phyloP scores from a whole-genome alignment of 2,888 invertebrate genomes.

The Microdon myrmicae region DNA sequence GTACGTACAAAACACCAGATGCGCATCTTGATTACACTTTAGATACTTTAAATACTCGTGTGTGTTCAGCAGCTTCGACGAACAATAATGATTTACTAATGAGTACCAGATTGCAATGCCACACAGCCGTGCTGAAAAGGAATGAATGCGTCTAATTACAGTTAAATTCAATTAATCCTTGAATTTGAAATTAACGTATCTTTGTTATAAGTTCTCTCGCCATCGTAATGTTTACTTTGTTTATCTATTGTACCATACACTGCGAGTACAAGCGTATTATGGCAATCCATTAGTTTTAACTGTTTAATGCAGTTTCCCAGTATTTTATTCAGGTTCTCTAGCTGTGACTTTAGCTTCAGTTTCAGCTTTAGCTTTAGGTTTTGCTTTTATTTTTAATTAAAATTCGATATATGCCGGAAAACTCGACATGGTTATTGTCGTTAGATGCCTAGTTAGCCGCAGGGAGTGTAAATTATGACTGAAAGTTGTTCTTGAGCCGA shows the following conservation, averaged over 20 bases:
- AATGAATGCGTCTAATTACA: conserved; percentile 16
- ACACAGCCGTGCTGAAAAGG: too few relatives aligned
- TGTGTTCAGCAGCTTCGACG: too few relatives aligned
- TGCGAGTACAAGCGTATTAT: neutral
- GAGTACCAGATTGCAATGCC: neutral
- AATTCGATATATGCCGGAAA: conserved; percentile 49
- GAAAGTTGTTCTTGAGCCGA: conserved; percentile 47
- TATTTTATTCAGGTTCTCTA: too few relatives aligned
- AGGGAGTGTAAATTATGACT: conserved; percentile 44
- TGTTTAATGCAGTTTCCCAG: neutral
- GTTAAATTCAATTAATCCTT: conserved; percentile 33
- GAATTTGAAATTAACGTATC: conserved; percentile 26
- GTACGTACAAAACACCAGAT: conserved; percentile 18
- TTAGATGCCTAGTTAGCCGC: conserved; percentile 21
- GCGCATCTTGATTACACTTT: neutral
- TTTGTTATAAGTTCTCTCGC: conserved; percentile 27
- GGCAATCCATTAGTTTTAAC: too few relatives aligned
- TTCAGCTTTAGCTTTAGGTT: too few relatives aligned
- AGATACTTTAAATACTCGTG: neutral
- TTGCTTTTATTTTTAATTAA: conserved; percentile 24
- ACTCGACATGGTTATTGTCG: conserved; percentile 44
- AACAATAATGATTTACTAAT: too few relatives aligned
- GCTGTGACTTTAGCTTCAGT: too few relatives aligned
- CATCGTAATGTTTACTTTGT: conserved; percentile 24
- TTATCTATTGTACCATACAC: neutral